Base-by-base conservation (phyloP, 2,797 vertebrate genomes). In the Pseudochromis fuscus region DNA sequence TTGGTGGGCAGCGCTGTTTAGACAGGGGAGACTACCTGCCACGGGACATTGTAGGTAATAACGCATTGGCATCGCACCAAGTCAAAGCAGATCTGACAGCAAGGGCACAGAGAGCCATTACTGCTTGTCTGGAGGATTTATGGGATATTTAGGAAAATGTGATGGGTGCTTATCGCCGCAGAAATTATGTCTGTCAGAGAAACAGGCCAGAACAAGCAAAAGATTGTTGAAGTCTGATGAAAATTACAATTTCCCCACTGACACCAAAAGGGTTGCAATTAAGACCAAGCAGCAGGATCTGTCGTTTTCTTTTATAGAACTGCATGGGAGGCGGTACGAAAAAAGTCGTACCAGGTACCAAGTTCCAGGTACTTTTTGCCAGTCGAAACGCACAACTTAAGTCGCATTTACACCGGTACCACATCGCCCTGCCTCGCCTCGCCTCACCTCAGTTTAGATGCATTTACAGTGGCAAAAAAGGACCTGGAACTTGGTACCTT, bases 41-140 rank as follows among this genome's bases (percentile, higher is more conserved):
- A 83, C 18, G 19, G 84, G 81, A 89, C 79, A 83, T 88, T 52
- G 40, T 65, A 62, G 79, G 73, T 86, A 89, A 89, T 88, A 82
- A 75, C 18, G 10, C 75, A 33, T 63, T 83, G 75, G 87, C 81
- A 75, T 61, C 61, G 45, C 72, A 76, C 79, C 83, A 87, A 77
- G 37, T 87, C 78, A 89, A 91, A 92, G 75, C 53, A 78, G 79
- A 89, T 80, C 75, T 89, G 92, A 93, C 94, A 92, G 90, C 80
- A 72, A 78, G 88, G 85, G 82, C 84, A 87, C 53, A 64, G 68
- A 65, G 81, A 88, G 70, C 85, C 84, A 90, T 93, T 91, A 91
- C 73, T 67, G 88, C 88, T 90, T 91, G 91, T 92, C 91, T 76
- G 50, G 63, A 83, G 88, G 84, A 91, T 90, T 91, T 91, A 90